phyloP scores from a whole-genome alignment of 2,888 invertebrate genomes.

The Maniola hyperantus region DNA sequence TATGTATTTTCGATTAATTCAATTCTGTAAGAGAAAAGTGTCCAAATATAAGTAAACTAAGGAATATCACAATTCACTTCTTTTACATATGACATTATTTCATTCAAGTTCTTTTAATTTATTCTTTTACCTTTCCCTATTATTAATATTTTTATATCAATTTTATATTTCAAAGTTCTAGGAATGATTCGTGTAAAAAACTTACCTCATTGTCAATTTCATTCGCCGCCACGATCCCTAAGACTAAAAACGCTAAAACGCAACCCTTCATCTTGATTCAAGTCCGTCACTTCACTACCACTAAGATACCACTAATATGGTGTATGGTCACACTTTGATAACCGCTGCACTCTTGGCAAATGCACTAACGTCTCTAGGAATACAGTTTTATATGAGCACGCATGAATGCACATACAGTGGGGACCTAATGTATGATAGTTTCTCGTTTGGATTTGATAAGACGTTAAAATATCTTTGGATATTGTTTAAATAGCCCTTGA shows the following conservation, averaged over 20 bases:
- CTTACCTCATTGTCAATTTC: constrained; percentile 71
- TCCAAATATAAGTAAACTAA: no score
- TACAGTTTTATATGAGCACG: constrained; percentile 70
- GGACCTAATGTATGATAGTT: constrained; percentile 45
- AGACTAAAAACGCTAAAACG: constrained; percentile 64
- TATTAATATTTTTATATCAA: no score
- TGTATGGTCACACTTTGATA: constrained; percentile 39
- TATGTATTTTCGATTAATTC: no score
- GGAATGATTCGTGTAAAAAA: no score
- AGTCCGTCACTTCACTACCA: constrained; percentile 60
- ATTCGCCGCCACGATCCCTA: constrained; percentile 68
- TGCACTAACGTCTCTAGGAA: constrained; percentile 57
- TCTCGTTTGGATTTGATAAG: constrained; percentile 29
- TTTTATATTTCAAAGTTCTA: no score
- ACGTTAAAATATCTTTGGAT: no score
- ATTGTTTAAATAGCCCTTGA: no score
- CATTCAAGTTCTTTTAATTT: no score
- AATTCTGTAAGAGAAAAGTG: no score
- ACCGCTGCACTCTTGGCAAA: constrained; percentile 59
- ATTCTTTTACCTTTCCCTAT: no score
- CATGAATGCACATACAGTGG: constrained; percentile 62
- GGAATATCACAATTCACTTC: no score
- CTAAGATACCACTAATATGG: constrained; percentile 37
- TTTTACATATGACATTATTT: no score
- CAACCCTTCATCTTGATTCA: constrained; percentile 64